Base-by-base conservation (phyloP, 1,140 invertebrate genomes). In the Bemisia tabaci region DNA sequence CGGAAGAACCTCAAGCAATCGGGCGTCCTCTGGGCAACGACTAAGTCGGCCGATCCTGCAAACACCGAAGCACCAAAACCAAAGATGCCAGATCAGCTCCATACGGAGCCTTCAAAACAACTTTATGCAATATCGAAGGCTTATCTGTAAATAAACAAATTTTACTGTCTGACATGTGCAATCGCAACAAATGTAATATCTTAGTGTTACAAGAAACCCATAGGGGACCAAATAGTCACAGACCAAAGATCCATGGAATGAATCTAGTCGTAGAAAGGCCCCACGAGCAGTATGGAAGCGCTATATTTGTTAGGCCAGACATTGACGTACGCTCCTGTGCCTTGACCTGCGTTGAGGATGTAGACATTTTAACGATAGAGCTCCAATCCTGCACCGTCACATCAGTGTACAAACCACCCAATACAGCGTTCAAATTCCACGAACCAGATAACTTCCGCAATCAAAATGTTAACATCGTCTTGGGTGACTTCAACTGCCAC, bases 361-460 rank as follows among this genome's bases (percentile, higher is more conserved):
- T n/a, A n/a, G n/a, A n/a, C n/a, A n/a, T n/a, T n/a, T n/a, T n/a
- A n/a, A n/a, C n/a, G n/a, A n/a, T n/a, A n/a, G n/a, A n/a, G n/a
- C n/a, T n/a, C n/a, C n/a, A n/a, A n/a, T n/a, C n/a, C n/a, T n/a
- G n/a, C n/a, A n/a, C n/a, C n/a, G n/a, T n/a, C n/a, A n/a, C n/a
- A n/a, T n/a, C n/a, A n/a, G n/a, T n/a, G n/a, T n/a, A n/a, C n/a
- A n/a, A n/a, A n/a, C n/a, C n/a, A n/a, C 33, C 65, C 22, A 64
- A 22, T 63, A 25, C 11, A 25, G 11, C 60, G 1, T 67, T 67
- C 25, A 24, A 1, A 2, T 62, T 67, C 17, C 2, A 60, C 33
- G 22, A 67, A 58, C 62, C 66, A 59, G 5, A 22, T n/a, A 67
- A 67, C 25, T 67, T 67, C n/a, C 59, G 33, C 60, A 59, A 64